Base-by-base conservation (phyloP, 2,797 vertebrate species). In the Sebastes trivittatus region DNA sequence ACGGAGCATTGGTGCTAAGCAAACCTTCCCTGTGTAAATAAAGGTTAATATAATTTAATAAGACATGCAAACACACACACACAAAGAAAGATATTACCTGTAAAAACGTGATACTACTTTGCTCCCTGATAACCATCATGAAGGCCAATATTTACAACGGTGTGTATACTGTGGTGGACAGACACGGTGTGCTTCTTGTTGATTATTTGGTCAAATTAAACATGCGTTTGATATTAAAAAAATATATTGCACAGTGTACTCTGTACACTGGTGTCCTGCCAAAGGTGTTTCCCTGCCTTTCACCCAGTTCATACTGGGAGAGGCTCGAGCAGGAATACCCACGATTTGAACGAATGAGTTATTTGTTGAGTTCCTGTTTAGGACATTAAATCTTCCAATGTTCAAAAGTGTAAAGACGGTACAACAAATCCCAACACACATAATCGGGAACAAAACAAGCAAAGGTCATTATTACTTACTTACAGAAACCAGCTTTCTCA, bases 1-100 rank as follows among this genome's bases (percentile, higher is more conserved):
- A 73, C 25, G 49, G 36, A 74, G 56, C 49, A n/a, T 4, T 58
- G 14, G 61, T 49, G 65, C 62, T 72, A 13, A 67, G n/a, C 59
- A 67, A 87, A 85, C 80, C 38, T 74, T 69, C 77, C 85, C 78
- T 85, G n/a, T 69, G 78, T 83, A 76, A 87, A 87, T 75, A 88
- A 11, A 71, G 42, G 59, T 58, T 30, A 16, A 75, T 34, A 75
- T 56, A 27, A 69, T 81, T 80, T 61, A 66, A 38, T 69, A 67
- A 79, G 27, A 78, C 38, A 75, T 27, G 30, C 75, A 77, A 63
- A 67, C 61, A 81, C 46, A 65, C 23, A 61, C 46, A 54, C 38
- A 70, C 22, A 63, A 49, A 14, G 27, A 71, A 71, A 76, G 16
- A 71, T 29, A 30, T 58, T 56, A 22, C 18, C n/a, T 60, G 11